phyloP scores from a whole-genome alignment of 2,888 invertebrate genomes.

The Stenurella melanura region DNA sequence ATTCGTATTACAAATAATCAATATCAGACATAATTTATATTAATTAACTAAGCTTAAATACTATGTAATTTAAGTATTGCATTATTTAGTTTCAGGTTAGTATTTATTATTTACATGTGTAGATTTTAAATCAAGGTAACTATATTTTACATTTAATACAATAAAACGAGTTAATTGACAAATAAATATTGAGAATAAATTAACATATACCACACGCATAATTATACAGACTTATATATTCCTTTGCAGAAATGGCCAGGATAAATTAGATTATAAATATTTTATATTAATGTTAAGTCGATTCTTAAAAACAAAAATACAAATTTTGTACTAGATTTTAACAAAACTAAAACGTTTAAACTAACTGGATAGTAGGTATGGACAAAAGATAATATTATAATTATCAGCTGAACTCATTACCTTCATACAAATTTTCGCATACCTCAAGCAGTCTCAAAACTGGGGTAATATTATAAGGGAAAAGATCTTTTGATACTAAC shows the following conservation, averaged over 20 bases:
- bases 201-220: slow-evolving; percentile 7
- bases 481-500: slow-evolving; percentile 87
- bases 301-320: slow-evolving; percentile 1
- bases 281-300: slow-evolving; percentile 5
- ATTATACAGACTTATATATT: slow-evolving; percentile 32
- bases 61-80: slow-evolving; percentile 27
- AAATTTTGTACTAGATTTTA: slow-evolving; percentile 37
- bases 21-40: slow-evolving; percentile 18
- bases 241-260: slow-evolving; percentile 15
- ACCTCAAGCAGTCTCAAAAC: slow-evolving; percentile 88
- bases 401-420: slow-evolving; percentile 85
- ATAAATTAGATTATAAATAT: slow-evolving; percentile 31
- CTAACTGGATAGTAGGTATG: slow-evolving; percentile 10
- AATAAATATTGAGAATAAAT: slow-evolving; percentile 32
- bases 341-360: slow-evolving; percentile 18
- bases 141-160: slow-evolving; percentile 34
- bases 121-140: slow-evolving; percentile 25
- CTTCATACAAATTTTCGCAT: slow-evolving; percentile 90
- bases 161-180: slow-evolving; percentile 16
- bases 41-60: slow-evolving; percentile 12
- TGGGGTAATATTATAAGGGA: slow-evolving; percentile 93
- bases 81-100: slow-evolving; percentile 20
- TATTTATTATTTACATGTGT: slow-evolving; percentile 26
- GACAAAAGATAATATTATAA: neutral
- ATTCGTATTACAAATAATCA: neutral